phyloP scores from a whole-genome alignment of 2,113 vertebrate genomes.

The Merops nubicus region DNA sequence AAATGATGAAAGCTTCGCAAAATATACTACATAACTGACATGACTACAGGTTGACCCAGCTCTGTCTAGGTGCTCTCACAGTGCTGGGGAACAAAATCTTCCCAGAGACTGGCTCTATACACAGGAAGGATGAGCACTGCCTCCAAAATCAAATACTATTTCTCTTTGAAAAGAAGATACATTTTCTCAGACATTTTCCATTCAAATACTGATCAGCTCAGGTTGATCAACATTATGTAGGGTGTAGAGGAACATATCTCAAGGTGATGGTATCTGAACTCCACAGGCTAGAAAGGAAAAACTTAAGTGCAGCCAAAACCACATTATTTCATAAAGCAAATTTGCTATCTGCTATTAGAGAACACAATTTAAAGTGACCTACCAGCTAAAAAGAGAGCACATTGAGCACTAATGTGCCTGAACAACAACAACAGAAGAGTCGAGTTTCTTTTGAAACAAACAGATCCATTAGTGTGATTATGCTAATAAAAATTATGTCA shows the following conservation, averaged over 20 bases:
- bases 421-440: constrained; percentile 24
- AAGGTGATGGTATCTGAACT: neutral
- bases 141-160: neutral
- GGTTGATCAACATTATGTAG: neutral
- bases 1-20: neutral
- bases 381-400: constrained; percentile 17
- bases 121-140: neutral
- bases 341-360: neutral
- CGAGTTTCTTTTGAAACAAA: constrained; percentile 6
- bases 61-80: neutral
- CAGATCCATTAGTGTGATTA: constrained; percentile 38
- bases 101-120: neutral
- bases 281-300: neutral
- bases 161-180: neutral
- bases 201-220: neutral
- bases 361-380: constrained; percentile 5
- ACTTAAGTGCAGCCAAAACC: neutral
- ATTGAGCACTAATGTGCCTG: neutral
- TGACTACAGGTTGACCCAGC: neutral
- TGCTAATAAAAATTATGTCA: constrained; percentile 44
- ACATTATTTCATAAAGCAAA: constrained; percentile 1
- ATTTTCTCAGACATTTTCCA: neutral
- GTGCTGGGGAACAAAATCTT: neutral
- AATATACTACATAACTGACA: neutral
- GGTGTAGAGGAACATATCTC: neutral